Evolutionary conservation across 1,140 invertebrate species (phyloP).

Genomic region (Ephestia elutella): DNA sequence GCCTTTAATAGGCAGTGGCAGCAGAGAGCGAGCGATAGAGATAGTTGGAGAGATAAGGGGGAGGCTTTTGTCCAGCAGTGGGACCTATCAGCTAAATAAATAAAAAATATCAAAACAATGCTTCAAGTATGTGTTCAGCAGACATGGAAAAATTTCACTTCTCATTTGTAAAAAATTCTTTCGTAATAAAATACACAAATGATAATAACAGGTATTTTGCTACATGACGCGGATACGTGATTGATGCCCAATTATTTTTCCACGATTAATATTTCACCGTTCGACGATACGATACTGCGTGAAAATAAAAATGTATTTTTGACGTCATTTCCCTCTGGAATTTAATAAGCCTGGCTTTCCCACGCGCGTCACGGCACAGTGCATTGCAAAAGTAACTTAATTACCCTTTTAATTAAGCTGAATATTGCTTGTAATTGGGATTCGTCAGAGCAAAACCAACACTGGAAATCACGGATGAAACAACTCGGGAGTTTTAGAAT

Average conservation of each 20-base stretch:
- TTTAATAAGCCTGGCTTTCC: not conserved
- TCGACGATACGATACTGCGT: not conserved
- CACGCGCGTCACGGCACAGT: not conserved
- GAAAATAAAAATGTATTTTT: not conserved
- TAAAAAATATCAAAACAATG: no score
- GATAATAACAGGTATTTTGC: not conserved
- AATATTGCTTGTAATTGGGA: not conserved
- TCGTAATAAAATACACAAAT: not conserved
- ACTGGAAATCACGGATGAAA: no score
- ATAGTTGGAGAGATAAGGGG: no score
- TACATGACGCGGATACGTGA: not conserved
- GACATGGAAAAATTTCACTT: no score
- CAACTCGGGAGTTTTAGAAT: no score
- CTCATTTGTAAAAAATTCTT: no score
- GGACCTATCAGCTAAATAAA: no score
- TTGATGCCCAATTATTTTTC: not conserved
- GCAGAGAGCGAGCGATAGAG: no score
- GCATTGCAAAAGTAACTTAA: not conserved
- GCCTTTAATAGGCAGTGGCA: no score
- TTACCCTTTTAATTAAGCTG: not conserved
- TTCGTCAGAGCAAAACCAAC: not conserved
- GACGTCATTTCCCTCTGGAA: not conserved
- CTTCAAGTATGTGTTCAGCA: no score
- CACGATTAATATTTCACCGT: not conserved
- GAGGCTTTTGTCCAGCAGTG: no score